Evolutionary conservation across 30 jellyfish, hydroid and myxozoan species (phyloP), one percentile per base, ranked within the genome.

Genomic region (Aurelia aurita): DNA sequence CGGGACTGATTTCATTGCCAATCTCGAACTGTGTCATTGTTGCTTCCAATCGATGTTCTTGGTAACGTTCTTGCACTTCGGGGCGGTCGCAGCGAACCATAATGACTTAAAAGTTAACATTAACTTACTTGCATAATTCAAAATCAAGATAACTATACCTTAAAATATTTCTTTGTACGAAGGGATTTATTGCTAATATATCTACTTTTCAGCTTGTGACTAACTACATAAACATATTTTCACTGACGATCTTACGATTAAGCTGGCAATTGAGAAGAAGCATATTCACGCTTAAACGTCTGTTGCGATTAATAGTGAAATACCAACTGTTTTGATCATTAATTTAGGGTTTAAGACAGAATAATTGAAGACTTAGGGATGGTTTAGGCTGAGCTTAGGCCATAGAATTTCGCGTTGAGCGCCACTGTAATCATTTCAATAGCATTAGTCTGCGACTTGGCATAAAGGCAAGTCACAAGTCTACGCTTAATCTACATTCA

Each of bases 391-490:
- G 58, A 58, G 93, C 93, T 83, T 61, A 83, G 80, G 81, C 74
- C 86, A 66, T 83, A 43, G 82, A 68, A 53, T 46, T 55, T 58
- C 27, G 60, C 69, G 68, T 34, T 70, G 74, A 70, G 93, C 93
- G 93, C 87, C 93, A 83, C 57, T 60, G 93, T 71, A 83, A 83
- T 83, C 93, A 83, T 49, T 83, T 83, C 77, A 64, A 70, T 74
- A 28, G 87, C 70, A 69, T 83, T 83, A 83, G 93, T 69, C 93
- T 83, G 80, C 58, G 34, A 27, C 11, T n/a, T 83, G 93, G 70
- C 93, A 83, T 43, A 45, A 58, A 49, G 80, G 80, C 70, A 71
- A 69, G 76, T 83, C 80, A 83, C 77, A 58, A 69, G 87, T 74
- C 87, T 47, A 39, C 80, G 53, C 43, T 58, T 65, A 70, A 70